Conservation (phyloP, 2,113 vertebrate genomes). For the Megaptera novaeangliae region DNA sequence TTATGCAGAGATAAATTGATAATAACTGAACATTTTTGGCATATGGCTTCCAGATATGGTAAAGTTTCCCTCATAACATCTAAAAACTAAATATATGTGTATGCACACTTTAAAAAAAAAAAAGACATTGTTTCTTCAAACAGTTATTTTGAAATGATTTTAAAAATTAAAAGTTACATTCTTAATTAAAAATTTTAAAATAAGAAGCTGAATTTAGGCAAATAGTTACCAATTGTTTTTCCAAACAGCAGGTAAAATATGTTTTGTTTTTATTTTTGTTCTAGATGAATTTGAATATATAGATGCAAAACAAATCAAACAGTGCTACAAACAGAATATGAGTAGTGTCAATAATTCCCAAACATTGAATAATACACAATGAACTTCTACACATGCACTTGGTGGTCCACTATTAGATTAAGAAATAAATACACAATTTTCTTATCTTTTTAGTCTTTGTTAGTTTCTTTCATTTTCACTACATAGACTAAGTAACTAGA, state of each 20-base stretch:
- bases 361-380: neutral
- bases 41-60: constrained; percentile 30
- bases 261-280: neutral
- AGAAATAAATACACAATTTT: neutral
- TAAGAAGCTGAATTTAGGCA: neutral
- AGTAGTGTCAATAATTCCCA: neutral
- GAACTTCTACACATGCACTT: neutral
- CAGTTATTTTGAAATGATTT: neutral
- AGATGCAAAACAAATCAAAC: neutral
- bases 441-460: neutral
- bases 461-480: neutral
- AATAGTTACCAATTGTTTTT: neutral
- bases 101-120: neutral
- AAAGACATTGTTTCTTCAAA: neutral
- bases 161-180: neutral
- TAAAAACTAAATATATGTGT: neutral
- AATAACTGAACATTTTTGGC: neutral
- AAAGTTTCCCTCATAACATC: neutral
- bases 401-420: neutral
- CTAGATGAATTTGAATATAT: neutral
- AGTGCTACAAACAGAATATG: neutral
- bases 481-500: neutral
- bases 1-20: neutral
- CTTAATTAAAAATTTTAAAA: neutral
- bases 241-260: neutral